Evolutionary conservation across 1,140 invertebrate species (phyloP), one percentile per base, ranked within the genome.

Genomic region (Cecropterus lyciades): DNA sequence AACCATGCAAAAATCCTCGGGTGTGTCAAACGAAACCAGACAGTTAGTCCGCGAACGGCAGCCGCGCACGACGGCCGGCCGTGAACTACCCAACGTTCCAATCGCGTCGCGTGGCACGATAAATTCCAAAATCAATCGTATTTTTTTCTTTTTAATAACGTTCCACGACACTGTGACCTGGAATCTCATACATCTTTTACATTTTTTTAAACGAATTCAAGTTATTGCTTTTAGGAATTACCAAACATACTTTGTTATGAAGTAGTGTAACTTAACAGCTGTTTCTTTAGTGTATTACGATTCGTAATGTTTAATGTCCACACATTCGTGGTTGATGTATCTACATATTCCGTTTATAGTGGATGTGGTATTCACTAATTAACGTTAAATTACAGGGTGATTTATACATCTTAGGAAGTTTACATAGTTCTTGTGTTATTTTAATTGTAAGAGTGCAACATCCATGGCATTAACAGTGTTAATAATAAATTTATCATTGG

Each of bases 1-100:
- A 42, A 51, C 65, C 55, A 45, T 49, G 55, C 15, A 33, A 43
- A 65, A 67, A 52, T 67, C 57, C 48, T 60, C 65, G 65, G 65
- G 65, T 67, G 55, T 67, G 65, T 67, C 65, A 56, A 57, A 17
- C 9, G 1, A 17, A 24, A 57, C 40, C 40, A 57, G 13, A 27
- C 55, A 57, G 55, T 45, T 43, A 57, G 55, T 57, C 40, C 55
- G 55, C 55, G 55, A 57, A 11, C 55, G 55, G 56, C 56, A 45
- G 42, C 42, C 56, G 56, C 42, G 42, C 11, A 9, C 20, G 55
- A 57, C 55, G 40, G 16, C 17, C 55, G 55, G 42, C 55, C 55
- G 55, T 45, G 55, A 45, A 57, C 55, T 55, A 9, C n/a, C 33
- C 10, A n/a, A 37, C 33, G 3, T 37, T 27, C 14, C 45, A 60